These are phyloP conservation scores for Tenthredo livida DNA, from an alignment of 2,888 invertebrate species.

Conservation along the genomic window DNA sequence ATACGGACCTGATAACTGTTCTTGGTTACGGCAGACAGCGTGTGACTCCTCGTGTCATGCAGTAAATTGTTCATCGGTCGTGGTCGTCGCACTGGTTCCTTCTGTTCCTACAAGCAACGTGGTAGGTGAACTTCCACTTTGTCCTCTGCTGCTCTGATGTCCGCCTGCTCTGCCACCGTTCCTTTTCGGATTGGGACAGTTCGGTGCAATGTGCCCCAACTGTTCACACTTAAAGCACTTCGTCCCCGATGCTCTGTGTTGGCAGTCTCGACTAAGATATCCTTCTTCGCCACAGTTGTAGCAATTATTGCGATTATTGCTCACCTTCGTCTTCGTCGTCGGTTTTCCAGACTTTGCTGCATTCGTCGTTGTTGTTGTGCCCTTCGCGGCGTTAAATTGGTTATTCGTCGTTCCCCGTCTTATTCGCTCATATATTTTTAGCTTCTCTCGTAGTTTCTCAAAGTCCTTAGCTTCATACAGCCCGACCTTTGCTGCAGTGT, in stretches of 20 bases:
- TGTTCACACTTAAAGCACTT: not conserved
- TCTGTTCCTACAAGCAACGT: not conserved
- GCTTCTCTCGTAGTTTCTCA: conserved; percentile 33
- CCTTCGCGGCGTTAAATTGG: not conserved
- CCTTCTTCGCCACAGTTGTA: conserved; percentile 16
- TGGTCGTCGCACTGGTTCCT: not conserved
- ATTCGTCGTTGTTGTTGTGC: not conserved
- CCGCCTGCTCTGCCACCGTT: not conserved
- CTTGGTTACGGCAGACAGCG: not conserved
- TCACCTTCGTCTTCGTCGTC: not conserved
- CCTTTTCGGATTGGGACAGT: not conserved
- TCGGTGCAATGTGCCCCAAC: conserved; percentile 25
- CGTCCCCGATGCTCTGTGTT: not conserved
- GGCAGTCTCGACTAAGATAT: not conserved
- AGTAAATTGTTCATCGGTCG: not conserved
- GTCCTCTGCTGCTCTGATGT: not conserved
- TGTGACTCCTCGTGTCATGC: not conserved
- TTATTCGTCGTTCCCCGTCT: not conserved
- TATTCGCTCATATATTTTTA: not conserved
- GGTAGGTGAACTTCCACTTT: not conserved
- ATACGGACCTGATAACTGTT: not conserved
- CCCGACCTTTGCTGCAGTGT: conserved; percentile 54
- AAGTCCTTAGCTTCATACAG: no score
- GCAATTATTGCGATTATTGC: not conserved
- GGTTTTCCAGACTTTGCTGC: not conserved